Conservation (phyloP, 2,797 vertebrate species). For the Odontamblyopus lacepedii region DNA sequence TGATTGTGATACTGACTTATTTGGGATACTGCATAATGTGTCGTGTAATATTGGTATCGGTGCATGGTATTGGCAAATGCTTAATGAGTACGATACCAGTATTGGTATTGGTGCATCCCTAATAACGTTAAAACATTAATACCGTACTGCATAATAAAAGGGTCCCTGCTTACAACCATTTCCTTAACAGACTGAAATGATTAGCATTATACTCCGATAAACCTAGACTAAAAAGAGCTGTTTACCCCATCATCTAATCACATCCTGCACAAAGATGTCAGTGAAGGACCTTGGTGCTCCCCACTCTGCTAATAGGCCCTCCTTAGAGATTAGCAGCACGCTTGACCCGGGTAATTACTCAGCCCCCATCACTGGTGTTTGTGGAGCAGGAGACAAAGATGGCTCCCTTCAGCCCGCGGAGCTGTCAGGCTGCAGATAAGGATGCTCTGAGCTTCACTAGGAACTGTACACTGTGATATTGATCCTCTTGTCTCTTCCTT, state of each 20-base stretch:
- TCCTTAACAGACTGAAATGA: not conserved
- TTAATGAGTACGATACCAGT: too few species aligned
- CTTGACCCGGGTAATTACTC: slow-evolving; percentile 59
- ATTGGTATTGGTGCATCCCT: too few species aligned
- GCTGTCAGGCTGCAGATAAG: slow-evolving; percentile 49
- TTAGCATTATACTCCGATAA: not conserved
- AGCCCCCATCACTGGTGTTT: slow-evolving; percentile 21
- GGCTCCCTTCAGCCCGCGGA: slow-evolving; percentile 34
- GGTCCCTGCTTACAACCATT: too few species aligned
- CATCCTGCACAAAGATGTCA: slow-evolving; percentile 8
- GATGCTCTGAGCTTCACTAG: slow-evolving; percentile 27
- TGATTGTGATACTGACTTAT: too few species aligned
- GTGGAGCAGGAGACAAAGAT: slow-evolving; percentile 16
- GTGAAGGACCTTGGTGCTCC: slow-evolving; percentile 9
- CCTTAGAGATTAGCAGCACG: slow-evolving; percentile 31
- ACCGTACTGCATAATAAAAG: too few species aligned
- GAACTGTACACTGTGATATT: slow-evolving; percentile 17
- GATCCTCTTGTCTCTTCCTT: slow-evolving; percentile 27
- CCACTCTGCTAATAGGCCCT: slow-evolving; percentile 21
- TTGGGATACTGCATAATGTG: too few species aligned
- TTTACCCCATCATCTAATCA: slow-evolving; percentile 11
- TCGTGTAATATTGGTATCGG: too few species aligned
- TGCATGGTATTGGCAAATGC: too few species aligned
- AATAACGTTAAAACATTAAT: too few species aligned
- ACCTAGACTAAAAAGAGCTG: not conserved